A percentile compares a stretch with the other conserved stretches of the same genome.
phyloP scores from a whole-genome alignment of 1,140 invertebrate genomes.

The Hylyphantes graminicola region DNA sequence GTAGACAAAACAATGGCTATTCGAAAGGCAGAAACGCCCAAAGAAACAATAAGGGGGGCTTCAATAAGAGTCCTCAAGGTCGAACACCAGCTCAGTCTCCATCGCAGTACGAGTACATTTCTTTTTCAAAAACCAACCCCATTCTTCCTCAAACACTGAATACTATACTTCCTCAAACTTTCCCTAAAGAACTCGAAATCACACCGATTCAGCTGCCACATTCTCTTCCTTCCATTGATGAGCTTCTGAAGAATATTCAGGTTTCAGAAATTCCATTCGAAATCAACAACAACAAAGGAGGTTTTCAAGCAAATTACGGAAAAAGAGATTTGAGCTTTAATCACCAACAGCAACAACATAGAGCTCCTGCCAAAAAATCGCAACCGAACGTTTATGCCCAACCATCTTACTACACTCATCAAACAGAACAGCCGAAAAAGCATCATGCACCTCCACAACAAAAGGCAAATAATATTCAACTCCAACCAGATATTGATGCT shows the following conservation, averaged over 20 bases:
- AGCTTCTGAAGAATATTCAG: constrained; percentile 48
- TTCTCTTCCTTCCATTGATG: constrained; percentile 7
- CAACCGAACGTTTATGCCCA: not conserved
- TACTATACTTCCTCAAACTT: constrained; percentile 1
- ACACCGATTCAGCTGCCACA: constrained; percentile 26
- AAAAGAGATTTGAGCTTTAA: not conserved
- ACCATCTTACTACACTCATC: constrained; percentile 21
- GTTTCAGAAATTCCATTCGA: constrained; percentile 43
- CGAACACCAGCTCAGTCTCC: constrained; percentile 25
- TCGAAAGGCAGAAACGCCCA: not conserved
- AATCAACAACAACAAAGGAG: not conserved
- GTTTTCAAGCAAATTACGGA: constrained; percentile 5
- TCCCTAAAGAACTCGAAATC: constrained; percentile 36
- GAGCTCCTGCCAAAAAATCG: not conserved
- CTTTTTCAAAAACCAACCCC: constrained; percentile 19
- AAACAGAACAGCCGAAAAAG: constrained; percentile 22
- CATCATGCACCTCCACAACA: not conserved
- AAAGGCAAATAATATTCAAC: not conserved
- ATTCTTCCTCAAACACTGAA: not conserved
- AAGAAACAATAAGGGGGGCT: not conserved
- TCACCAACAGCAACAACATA: not conserved
- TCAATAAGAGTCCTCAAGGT: constrained; percentile 12
- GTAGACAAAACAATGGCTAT: not conserved
- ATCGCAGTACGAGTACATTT: constrained; percentile 26
- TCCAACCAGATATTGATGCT: constrained; percentile 45